Conservation (phyloP, 1,140 invertebrate genomes). For the Drosophila bifasciata region DNA sequence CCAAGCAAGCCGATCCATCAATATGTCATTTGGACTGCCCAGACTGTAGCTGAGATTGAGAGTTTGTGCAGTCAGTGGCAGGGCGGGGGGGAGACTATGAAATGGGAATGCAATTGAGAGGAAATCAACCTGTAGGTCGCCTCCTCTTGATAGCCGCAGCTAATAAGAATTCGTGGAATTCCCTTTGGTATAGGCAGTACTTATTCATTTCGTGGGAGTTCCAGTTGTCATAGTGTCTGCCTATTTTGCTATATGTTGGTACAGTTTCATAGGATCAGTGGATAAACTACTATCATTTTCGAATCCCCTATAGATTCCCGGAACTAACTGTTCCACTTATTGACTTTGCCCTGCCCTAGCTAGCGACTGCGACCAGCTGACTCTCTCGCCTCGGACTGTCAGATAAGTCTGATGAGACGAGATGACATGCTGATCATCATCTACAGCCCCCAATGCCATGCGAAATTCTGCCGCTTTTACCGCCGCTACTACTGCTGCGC, state of each 20-base stretch:
- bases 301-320: conserved; percentile 31
- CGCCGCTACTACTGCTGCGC: conserved; percentile 10
- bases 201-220: not conserved
- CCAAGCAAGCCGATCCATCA: conserved; percentile 54
- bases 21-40: conserved; percentile 29
- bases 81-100: not conserved
- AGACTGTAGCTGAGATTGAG: conserved; percentile 39
- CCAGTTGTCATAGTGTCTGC: too few relatives aligned
- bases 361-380: conserved; percentile 19
- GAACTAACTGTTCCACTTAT: conserved; percentile 33
- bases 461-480: conserved; percentile 17
- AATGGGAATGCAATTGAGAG: conserved; percentile 40
- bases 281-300: not conserved
- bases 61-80: not conserved
- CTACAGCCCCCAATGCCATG: conserved; percentile 8
- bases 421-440: not conserved
- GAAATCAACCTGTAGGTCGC: conserved; percentile 61
- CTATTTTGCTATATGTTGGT: too few relatives aligned
- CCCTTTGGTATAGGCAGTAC: not conserved
- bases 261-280: too few relatives aligned
- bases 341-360: too few relatives aligned
- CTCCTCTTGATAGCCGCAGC: conserved; percentile 21
- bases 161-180: conserved; percentile 53
- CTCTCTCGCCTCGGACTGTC: conserved; percentile 12
- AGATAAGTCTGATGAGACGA: conserved; percentile 36